Base-by-base conservation (phyloP, 2,113 vertebrate species). In the Xerus inauris region DNA sequence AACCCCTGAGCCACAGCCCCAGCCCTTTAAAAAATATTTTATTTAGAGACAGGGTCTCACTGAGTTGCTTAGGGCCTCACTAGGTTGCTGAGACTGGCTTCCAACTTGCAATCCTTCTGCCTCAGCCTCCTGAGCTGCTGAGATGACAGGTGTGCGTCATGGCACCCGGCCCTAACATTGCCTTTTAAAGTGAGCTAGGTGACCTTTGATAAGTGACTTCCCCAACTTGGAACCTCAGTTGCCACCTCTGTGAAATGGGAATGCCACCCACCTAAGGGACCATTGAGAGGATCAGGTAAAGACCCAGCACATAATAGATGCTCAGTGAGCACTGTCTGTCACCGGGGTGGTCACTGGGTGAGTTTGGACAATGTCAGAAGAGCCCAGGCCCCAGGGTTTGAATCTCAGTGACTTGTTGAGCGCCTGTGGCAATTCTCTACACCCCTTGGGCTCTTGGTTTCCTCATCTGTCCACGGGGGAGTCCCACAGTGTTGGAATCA, bases 271-370 rank as follows among this genome's bases (percentile, higher is more conserved):
- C 82, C 20, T 19, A 20, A 17, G 30, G 87, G 42, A 9, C 71
- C 0, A 0, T 3, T 16, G 6, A 28, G 45, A 71, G 84, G 38
- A 11, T 35, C 20, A 0, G 7, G 11, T 19, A 40, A 38, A 6
- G 14, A 22, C 30, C 35, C 49, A 8, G 49, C 2, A 5, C 0
- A 4, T 7, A 8, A 32, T 19, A 30, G 45, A 16, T 51, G 30
- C 5, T n/a, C 80, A 3, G 1, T 1, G 17, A 49, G 64, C 10
- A 28, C 59, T 3, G 42, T 1, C 42, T 71, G 38, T 54, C 28
- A 11, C 3, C 28, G 12, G 65, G 24, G 20, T 45, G 32, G 7
- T 10, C 30, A 32, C 20, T 22, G 28, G 54, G 17, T 0, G 0
- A 72, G 26, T 14, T 38, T 11, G 47, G 73, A 73, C 42, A 2